Conservation (phyloP, 2,797 vertebrate species). For the Scleropages formosus region DNA sequence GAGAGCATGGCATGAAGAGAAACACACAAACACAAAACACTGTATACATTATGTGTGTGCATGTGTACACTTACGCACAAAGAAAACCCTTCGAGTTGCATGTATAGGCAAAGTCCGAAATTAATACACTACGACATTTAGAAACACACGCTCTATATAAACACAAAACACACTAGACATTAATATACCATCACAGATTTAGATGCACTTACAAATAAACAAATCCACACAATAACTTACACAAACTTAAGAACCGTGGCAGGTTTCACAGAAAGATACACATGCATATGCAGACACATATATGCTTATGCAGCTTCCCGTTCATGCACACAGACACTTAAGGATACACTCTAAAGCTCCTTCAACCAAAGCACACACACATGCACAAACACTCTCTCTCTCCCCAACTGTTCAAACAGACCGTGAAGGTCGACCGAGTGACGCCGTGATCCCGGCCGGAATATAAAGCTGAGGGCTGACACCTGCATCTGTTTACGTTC, state of each 20-base stretch:
- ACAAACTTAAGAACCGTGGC: too few species aligned
- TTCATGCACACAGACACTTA: not conserved
- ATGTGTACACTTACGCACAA: not conserved
- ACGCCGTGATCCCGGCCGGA: conserved; percentile 23
- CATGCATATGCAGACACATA: not conserved
- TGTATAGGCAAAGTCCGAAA: too few species aligned
- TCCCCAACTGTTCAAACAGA: conserved; percentile 10
- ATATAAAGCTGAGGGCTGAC: conserved; percentile 19
- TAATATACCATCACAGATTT: too few species aligned
- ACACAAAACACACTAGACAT: too few species aligned
- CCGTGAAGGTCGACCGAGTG: conserved; percentile 15
- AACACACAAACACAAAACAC: not conserved
- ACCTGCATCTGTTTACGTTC: conserved; percentile 20
- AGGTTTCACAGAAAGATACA: conserved; percentile 13
- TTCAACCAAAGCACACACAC: not conserved
- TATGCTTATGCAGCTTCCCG: not conserved
- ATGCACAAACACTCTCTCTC: not conserved
- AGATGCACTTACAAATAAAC: not conserved
- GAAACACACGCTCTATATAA: too few species aligned
- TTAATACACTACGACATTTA: too few species aligned
- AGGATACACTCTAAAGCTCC: not conserved
- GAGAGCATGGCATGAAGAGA: not conserved
- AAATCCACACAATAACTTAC: too few species aligned
- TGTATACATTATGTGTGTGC: not conserved
- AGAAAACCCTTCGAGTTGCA: too few species aligned